Percentiles rank a stretch among this genome's conserved stretches.
Evolutionary conservation across 2,113 vertebrate genomes (phyloP).

Genomic region (Tichodroma muraria): DNA sequence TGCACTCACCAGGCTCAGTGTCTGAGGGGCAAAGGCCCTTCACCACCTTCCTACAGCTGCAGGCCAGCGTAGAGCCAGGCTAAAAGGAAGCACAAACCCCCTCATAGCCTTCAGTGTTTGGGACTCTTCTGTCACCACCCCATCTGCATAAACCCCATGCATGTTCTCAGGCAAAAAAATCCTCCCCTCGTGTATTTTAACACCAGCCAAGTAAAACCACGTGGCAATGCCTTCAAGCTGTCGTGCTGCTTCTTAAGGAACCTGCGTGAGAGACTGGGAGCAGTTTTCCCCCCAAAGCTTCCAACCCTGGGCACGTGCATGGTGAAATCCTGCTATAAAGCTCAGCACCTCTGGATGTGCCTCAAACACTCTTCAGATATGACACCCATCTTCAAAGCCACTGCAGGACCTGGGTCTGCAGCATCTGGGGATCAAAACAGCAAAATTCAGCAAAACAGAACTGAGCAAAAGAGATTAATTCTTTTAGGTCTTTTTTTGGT

Average conservation of each 20-base stretch:
- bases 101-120: background rate
- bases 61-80: background rate
- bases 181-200: background rate
- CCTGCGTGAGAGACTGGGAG: background rate
- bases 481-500: background rate
- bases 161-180: background rate
- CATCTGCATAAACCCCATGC: background rate
- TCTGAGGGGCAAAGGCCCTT: background rate
- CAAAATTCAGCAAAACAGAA: background rate
- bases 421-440: background rate
- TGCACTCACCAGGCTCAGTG: background rate
- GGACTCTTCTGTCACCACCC: background rate
- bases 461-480: background rate
- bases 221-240: background rate
- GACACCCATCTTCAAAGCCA: background rate
- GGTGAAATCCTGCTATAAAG: background rate
- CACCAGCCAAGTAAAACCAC: background rate
- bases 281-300: background rate
- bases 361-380: background rate
- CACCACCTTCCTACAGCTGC: background rate
- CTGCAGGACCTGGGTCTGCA: background rate
- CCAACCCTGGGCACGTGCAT: accelerated
- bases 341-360: background rate
- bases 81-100: background rate
- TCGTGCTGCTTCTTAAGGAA: background rate